Evolutionary conservation across 2,888 invertebrate species (phyloP).

Genomic region (Ametastegia equiseti): DNA sequence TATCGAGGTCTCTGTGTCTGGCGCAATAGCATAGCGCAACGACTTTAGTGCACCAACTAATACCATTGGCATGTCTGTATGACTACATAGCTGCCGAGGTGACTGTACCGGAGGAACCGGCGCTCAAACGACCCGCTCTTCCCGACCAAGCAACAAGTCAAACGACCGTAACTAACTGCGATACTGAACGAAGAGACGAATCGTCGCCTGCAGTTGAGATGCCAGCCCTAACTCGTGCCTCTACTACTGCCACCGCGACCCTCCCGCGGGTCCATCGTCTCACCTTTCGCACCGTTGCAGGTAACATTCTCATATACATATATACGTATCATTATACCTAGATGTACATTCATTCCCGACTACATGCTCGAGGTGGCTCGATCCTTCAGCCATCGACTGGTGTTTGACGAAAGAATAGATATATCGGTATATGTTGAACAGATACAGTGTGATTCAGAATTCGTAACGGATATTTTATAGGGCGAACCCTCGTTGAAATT

Average conservation of each 20-base stretch:
- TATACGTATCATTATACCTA: not conserved
- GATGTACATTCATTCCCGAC: too few species aligned
- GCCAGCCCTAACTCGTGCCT: conserved; percentile 65
- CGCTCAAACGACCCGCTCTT: conserved; percentile 60
- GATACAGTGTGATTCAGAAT: too few species aligned
- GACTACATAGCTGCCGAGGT: conserved; percentile 58
- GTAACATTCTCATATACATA: conserved; percentile 55
- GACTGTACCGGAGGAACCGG: conserved; percentile 59
- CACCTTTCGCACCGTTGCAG: conserved; percentile 59
- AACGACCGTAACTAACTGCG: conserved; percentile 9
- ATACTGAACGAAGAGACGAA: conserved; percentile 17
- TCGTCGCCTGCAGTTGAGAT: conserved; percentile 54
- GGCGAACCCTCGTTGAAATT: too few species aligned
- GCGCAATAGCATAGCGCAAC: conserved; percentile 31
- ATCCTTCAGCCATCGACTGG: not conserved
- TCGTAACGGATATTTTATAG: too few species aligned
- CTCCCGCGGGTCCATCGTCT: conserved; percentile 66
- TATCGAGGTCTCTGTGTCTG: not conserved
- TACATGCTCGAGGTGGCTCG: too few species aligned
- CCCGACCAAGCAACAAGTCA: conserved; percentile 56
- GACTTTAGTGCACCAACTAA: conserved; percentile 42
- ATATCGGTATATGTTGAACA: not conserved
- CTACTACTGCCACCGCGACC: conserved; percentile 60
- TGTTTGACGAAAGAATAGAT: too few species aligned
- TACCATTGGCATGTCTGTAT: conserved; percentile 39